Evolutionary conservation across 2,888 invertebrate genomes (phyloP).

Genomic region (Drosophila algonquin): DNA sequence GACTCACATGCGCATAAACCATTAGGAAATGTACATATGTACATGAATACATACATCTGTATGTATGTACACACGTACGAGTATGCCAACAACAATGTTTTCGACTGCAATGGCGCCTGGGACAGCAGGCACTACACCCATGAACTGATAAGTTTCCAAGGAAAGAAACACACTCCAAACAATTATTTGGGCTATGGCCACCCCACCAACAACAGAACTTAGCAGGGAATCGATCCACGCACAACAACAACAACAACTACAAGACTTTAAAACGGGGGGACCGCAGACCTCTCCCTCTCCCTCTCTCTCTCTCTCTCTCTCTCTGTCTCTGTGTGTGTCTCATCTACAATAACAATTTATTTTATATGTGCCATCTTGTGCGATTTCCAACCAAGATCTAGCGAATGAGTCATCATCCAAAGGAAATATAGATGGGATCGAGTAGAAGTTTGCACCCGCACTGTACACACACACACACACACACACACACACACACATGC

Average conservation of each 20-base stretch:
- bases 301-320: background rate
- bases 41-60: no score
- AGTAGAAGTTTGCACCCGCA: slow-evolving; percentile 11
- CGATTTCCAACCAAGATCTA: slow-evolving; percentile 64
- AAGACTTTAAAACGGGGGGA: background rate
- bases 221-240: background rate
- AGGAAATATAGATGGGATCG: slow-evolving; percentile 13
- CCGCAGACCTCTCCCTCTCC: background rate
- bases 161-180: background rate
- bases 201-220: background rate
- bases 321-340: background rate
- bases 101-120: background rate
- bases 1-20: background rate
- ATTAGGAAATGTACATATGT: background rate
- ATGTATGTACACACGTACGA: no score
- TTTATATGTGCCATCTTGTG: slow-evolving; percentile 48
- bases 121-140: slow-evolving; percentile 1
- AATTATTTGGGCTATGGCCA: background rate
- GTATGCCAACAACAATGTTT: no score
- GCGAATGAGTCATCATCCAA: slow-evolving; percentile 57
- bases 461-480: slow-evolving; percentile 4
- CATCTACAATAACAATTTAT: background rate
- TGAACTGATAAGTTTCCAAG: slow-evolving; percentile 14
- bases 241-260: background rate
- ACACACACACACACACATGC: slow-evolving; percentile 4